A percentile compares a stretch with the other conserved stretches of the same genome.
phyloP scores from a whole-genome alignment of 2,888 invertebrate species.

The Doris montereyensis region DNA sequence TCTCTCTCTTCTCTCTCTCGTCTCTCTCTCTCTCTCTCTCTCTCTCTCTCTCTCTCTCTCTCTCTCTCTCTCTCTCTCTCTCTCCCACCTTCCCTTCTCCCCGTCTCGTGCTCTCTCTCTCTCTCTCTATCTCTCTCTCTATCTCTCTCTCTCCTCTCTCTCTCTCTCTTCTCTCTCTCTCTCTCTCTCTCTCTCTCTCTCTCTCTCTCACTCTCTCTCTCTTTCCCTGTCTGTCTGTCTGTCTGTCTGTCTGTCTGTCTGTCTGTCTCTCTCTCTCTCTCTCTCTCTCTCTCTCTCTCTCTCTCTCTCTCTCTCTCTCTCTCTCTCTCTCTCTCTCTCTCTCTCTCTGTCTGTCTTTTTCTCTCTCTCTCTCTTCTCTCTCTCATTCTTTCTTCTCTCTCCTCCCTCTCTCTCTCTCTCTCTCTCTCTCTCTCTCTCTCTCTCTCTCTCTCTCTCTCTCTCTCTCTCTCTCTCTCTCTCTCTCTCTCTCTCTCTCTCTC shows the following conservation, averaged over 20 bases:
- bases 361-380: background rate
- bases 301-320: background rate
- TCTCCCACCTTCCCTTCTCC: no score
- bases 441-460: constrained; percentile 20
- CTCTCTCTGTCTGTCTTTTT: background rate
- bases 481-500: constrained; percentile 1
- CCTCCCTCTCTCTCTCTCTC: background rate
- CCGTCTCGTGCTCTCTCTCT: no score
- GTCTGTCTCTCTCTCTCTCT: constrained; percentile 27
- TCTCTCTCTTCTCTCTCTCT: no score
- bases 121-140: no score
- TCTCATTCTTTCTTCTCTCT: background rate
- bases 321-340: background rate
- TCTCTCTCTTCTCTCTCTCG: no score
- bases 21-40: no score
- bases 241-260: constrained; percentile 34
- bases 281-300: constrained; percentile 23
- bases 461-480: background rate
- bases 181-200: constrained; percentile 5
- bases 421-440: constrained; percentile 3
- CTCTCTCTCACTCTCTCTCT: constrained; percentile 21
- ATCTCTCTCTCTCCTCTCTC: no score
- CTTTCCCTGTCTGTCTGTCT: no score
- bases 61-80: no score
- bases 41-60: no score